Evolutionary conservation across 2,888 invertebrate genomes (phyloP), one percentile per base, ranked within the genome.

Genomic region (Dryadula phaetusa): DNA sequence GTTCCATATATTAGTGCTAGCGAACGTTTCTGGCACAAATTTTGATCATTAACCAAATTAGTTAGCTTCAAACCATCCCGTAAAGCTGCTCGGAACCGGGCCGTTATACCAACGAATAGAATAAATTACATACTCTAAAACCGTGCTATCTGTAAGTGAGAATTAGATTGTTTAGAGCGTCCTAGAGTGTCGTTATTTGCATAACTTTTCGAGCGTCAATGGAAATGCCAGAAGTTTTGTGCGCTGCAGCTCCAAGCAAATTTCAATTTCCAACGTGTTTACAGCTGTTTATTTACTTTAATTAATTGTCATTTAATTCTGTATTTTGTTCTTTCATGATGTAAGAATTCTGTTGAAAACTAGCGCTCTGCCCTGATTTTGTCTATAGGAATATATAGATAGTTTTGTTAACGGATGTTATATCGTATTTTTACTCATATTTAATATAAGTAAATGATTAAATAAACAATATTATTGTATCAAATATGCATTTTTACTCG

Each of bases 21-120:
- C 79, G 86, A 85, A 84, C 86, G 86, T 84, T 89, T 81, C 87
- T 85, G 87, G 88, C 87, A 84, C 90, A 86, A 88, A 88, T 89
- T 89, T 90, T 87, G 89, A 89, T 90, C 89, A 90, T 90, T 90
- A 88, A 89, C 90, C 88, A 90, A 92, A 91, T 91, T 92, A 92
- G 90, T 90, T 86, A 84, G 88, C 84, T 85, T 88, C 83, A 87
- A 87, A 85, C 85, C 82, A 78, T 82, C 81, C 79, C 78, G 78
- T 74, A 78, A 80, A 82, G 82, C 82, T 82, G 79, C 79, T 79
- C 76, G 78, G 79, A 80, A 81, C 80, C 80, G 75, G 79, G 79
- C 80, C 83, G 82, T 85, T 86, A 84, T 82, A 78, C 75, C 79
- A 81, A 78, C 79, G 80, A 83, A 84, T 82, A 81, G 82, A 82